These are phyloP conservation scores for Alosa sapidissima DNA, from an alignment of 2,797 vertebrate species.

Conservation along the genomic window DNA sequence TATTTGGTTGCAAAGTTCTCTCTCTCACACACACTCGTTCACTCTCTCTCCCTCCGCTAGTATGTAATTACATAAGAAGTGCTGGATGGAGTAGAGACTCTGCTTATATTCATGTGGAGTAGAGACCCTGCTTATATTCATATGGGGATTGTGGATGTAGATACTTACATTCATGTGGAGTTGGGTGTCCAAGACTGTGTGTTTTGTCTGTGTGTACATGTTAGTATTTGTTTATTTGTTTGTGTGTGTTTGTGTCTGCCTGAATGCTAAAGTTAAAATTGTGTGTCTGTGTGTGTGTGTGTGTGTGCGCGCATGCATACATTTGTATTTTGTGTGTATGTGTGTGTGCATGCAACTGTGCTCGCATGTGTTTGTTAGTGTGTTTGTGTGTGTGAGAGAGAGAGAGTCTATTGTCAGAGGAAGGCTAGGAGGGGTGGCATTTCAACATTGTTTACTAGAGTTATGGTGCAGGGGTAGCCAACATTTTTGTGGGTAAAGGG, in stretches of 20 bases:
- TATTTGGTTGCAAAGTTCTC: slow-evolving; percentile 47
- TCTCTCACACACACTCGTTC: not conserved
- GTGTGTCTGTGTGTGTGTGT: not conserved
- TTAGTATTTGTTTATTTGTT: not conserved
- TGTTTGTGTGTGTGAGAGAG: not conserved
- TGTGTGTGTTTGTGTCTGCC: not conserved
- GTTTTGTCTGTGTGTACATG: not conserved
- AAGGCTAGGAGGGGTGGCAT: slow-evolving; percentile 9
- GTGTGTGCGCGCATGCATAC: not conserved
- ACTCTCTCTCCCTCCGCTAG: slow-evolving; percentile 19
- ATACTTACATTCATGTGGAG: too few relatives aligned
- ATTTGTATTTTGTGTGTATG: not conserved
- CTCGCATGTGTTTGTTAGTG: not conserved
- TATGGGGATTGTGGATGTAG: too few relatives aligned
- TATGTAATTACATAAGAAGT: slow-evolving; percentile 45
- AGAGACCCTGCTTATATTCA: too few relatives aligned
- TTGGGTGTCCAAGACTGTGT: too few relatives aligned
- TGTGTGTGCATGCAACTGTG: slow-evolving; percentile 40
- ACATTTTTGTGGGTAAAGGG: slow-evolving; percentile 62
- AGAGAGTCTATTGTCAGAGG: slow-evolving; percentile 21
- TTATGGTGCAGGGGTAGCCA: slow-evolving; percentile 41
- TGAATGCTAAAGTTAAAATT: not conserved
- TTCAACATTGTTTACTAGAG: slow-evolving; percentile 50
- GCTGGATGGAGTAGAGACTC: slow-evolving; percentile 18
- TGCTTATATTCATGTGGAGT: not conserved